A percentile compares a stretch with the other conserved stretches of the same genome.
Conservation (phyloP, 2,113 vertebrate genomes). For the Istiophorus platypterus region DNA sequence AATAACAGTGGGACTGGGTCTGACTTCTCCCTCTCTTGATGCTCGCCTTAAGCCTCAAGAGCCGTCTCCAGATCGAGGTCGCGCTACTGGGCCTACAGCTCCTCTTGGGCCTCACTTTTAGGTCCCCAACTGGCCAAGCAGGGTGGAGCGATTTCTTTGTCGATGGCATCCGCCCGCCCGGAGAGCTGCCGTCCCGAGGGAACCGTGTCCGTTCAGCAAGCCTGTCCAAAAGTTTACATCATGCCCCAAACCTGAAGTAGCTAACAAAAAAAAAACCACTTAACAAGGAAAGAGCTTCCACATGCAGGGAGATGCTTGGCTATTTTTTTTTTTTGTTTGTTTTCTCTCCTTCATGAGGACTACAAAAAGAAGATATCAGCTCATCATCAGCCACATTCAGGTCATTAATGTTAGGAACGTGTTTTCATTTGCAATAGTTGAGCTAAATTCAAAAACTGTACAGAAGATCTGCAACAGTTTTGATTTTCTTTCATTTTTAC, state of each 20-base stretch:
- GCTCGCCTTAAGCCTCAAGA: constrained; percentile 83
- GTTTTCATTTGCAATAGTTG: neutral
- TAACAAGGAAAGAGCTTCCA: too few species aligned
- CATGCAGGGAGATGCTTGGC: too few species aligned
- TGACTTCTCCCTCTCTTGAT: neutral
- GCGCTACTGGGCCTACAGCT: constrained; percentile 92
- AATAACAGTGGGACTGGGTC: too few species aligned
- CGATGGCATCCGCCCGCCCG: constrained; percentile 80
- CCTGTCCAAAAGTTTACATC: constrained; percentile 95
- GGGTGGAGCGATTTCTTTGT: constrained; percentile 87
- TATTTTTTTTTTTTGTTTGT: too few species aligned
- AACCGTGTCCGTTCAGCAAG: constrained; percentile 95
- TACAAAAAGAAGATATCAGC: neutral
- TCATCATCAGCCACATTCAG: neutral
- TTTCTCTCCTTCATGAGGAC: neutral
- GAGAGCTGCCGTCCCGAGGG: constrained; percentile 91
- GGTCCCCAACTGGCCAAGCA: constrained; percentile 77
- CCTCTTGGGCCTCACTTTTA: constrained; percentile 74
- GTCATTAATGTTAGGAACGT: neutral
- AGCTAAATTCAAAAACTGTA: neutral
- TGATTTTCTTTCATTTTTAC: neutral
- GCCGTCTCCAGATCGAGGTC: constrained; percentile 96
- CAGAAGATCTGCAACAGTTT: neutral
- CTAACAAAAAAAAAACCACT: constrained; percentile 63
- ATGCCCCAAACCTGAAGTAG: constrained; percentile 97